These are phyloP conservation scores for Creontiades dilutus DNA, from an alignment of 2,888 invertebrate species.

Conservation along the genomic window DNA sequence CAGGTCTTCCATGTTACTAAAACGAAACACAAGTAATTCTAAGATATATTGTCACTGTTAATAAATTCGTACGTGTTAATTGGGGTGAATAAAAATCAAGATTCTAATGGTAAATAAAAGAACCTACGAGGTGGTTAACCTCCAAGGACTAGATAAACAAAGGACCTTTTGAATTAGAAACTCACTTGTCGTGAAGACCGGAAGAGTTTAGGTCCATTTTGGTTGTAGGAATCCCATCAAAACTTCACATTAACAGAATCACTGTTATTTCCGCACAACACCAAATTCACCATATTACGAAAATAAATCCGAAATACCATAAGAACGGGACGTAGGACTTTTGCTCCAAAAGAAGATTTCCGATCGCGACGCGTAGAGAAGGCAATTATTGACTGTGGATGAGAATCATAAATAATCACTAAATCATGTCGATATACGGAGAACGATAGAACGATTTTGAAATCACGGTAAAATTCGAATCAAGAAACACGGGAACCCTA, in stretches of 20 bases:
- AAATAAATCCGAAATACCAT: constrained; percentile 36
- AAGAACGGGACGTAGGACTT: neutral
- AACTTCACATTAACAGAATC: constrained; percentile 26
- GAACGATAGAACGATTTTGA: neutral
- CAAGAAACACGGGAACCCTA: constrained; percentile 8
- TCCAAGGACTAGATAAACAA: constrained; percentile 64
- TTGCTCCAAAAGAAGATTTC: neutral
- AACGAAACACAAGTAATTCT: too few species aligned
- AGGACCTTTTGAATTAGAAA: constrained; percentile 29
- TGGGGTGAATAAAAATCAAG: too few species aligned
- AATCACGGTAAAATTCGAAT: constrained; percentile 4
- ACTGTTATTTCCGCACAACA: constrained; percentile 34
- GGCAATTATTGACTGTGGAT: neutral
- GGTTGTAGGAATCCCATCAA: constrained; percentile 21
- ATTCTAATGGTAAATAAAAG: constrained; percentile 47
- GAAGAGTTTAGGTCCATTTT: constrained; percentile 59
- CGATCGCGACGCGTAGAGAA: neutral
- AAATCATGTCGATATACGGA: neutral
- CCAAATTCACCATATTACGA: constrained; percentile 44
- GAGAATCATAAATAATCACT: neutral
- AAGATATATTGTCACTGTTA: too few species aligned
- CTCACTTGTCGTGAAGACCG: constrained; percentile 58
- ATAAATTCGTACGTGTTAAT: too few species aligned
- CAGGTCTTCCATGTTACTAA: too few species aligned
- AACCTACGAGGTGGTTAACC: constrained; percentile 66